These are phyloP conservation scores for Bucco capensis DNA, from an alignment of 2,113 vertebrate genomes.

Conservation along the genomic window DNA sequence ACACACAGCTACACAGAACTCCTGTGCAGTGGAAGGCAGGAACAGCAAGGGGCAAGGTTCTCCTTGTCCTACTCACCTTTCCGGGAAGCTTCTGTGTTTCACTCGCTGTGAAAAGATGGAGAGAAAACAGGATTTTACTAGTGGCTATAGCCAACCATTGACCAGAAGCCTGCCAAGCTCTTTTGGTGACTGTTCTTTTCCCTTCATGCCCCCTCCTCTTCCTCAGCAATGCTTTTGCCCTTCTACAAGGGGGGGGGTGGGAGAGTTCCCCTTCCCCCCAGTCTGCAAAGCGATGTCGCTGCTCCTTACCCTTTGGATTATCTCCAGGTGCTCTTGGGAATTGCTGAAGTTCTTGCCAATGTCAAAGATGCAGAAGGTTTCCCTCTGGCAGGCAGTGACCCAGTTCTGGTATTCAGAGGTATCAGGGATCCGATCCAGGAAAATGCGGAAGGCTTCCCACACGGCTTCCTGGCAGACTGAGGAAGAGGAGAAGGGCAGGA, in stretches of 20 bases:
- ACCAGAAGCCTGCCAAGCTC: background rate
- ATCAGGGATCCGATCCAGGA: constrained; percentile 89
- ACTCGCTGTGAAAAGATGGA: constrained; percentile 73
- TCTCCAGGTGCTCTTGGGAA: constrained; percentile 83
- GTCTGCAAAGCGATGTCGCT: background rate
- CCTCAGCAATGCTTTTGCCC: background rate
- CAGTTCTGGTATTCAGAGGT: constrained; percentile 86
- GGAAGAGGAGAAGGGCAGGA: background rate
- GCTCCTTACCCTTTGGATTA: constrained; percentile 79
- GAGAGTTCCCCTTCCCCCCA: background rate
- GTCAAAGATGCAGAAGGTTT: constrained; percentile 86
- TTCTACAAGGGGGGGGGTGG: background rate
- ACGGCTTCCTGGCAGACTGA: constrained; percentile 95
- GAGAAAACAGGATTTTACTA: constrained; percentile 69
- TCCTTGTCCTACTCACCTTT: constrained; percentile 71
- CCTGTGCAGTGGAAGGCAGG: background rate
- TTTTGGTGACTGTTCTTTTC: background rate
- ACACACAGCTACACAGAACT: background rate
- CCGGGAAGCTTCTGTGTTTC: constrained; percentile 74
- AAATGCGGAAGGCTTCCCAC: constrained; percentile 94
- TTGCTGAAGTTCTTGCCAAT: constrained; percentile 89
- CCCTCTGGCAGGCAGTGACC: constrained; percentile 86
- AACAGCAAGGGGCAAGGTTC: constrained; percentile 7
- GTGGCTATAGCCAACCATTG: background rate
- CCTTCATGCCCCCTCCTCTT: constrained; percentile 6